Evolutionary conservation across 2,888 invertebrate species (phyloP).

Genomic region (Ariolimax columbianus): DNA sequence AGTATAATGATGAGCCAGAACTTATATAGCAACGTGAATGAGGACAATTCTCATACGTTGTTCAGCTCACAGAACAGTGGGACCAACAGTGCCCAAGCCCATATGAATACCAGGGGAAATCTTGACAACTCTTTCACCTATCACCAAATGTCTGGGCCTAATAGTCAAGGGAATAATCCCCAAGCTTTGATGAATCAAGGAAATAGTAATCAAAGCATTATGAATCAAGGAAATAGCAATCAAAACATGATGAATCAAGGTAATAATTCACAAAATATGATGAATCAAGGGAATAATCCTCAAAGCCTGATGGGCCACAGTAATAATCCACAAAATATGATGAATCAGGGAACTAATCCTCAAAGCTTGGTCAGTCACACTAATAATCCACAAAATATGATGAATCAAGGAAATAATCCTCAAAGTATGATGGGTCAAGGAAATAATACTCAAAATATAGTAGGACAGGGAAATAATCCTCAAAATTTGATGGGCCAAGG

Average conservation of each 20-base stretch:
- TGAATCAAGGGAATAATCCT: not conserved
- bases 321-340: conserved; percentile 29
- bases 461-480: not conserved
- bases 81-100: not conserved
- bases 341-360: not conserved
- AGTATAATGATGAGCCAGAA: conserved; percentile 19
- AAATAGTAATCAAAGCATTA: not conserved
- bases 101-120: conserved; percentile 17
- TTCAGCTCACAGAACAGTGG: conserved; percentile 2
- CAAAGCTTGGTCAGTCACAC: conserved; percentile 1
- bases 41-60: not conserved
- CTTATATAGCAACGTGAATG: not conserved
- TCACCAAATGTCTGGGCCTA: not conserved
- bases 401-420: conserved; percentile 5
- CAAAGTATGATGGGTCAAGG: not conserved
- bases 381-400: not conserved
- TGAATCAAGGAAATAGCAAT: not conserved
- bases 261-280: conserved; percentile 23
- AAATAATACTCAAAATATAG: conserved; percentile 5
- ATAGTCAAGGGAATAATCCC: not conserved
- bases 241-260: not conserved
- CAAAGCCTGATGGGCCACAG: not conserved
- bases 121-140: not conserved
- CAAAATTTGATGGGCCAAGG: not conserved
- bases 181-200: not conserved